A percentile compares a stretch with the other conserved stretches of the same genome.
These are phyloP conservation scores for Epinephelus moara DNA, from an alignment of 2,113 vertebrate species.

Conservation along the genomic window DNA sequence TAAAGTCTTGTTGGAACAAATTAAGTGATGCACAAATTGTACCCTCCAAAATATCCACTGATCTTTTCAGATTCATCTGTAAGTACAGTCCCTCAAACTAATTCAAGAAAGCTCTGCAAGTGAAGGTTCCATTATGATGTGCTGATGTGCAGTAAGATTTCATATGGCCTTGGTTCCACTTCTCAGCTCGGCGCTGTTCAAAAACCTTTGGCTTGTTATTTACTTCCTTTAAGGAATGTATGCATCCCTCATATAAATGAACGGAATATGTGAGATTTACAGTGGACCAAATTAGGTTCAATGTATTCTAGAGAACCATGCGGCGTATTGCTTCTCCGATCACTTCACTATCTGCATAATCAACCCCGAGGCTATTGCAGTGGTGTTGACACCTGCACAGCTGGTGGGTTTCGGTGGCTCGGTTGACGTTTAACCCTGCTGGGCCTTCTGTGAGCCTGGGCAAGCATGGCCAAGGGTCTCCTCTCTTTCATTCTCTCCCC, in stretches of 20 bases:
- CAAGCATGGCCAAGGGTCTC: conserved; percentile 58
- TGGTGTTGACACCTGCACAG: conserved; percentile 61
- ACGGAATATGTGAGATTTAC: neutral
- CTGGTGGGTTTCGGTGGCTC: conserved; percentile 36
- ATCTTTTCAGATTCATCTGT: neutral
- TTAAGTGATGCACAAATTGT: neutral
- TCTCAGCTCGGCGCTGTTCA: neutral
- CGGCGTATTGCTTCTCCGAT: neutral
- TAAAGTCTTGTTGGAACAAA: conserved; percentile 12
- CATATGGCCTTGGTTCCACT: neutral
- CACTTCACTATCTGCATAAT: conserved; percentile 13
- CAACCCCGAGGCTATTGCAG: conserved; percentile 1
- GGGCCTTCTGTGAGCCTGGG: conserved; percentile 47
- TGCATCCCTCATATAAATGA: neutral
- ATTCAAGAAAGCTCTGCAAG: neutral
- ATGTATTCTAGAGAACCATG: neutral
- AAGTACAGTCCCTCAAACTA: neutral
- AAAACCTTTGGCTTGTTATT: conserved; percentile 2
- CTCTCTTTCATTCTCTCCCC: conserved; percentile 66
- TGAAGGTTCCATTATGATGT: neutral
- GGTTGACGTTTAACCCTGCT: conserved; percentile 70
- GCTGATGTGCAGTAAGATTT: conserved; percentile 17
- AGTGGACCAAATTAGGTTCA: neutral
- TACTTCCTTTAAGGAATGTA: neutral
- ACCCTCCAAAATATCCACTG: neutral